Conservation (phyloP, 2,113 vertebrate genomes). For the Perca schrenkii region DNA sequence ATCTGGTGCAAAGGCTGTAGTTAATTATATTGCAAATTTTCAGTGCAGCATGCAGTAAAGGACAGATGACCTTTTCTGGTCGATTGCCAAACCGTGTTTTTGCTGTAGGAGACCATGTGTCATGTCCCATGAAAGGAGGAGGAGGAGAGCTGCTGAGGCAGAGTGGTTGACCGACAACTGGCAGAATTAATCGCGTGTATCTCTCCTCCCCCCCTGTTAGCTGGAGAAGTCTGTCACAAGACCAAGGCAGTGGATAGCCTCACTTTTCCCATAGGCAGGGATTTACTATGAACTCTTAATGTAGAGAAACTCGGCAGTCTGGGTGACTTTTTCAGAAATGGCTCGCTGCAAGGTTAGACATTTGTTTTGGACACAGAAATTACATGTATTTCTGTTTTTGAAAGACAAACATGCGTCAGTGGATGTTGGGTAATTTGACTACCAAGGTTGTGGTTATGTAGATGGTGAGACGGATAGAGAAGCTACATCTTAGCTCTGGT, state of each 20-base stretch:
- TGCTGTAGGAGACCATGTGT: slow-evolving; percentile 75
- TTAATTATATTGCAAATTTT: slow-evolving; percentile 42
- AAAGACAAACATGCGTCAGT: neutral
- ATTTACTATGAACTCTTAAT: slow-evolving; percentile 25
- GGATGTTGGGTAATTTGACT: neutral
- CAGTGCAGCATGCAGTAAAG: slow-evolving; percentile 18
- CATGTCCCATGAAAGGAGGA: slow-evolving; percentile 61
- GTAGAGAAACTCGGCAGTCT: neutral
- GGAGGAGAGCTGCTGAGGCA: slow-evolving; percentile 44
- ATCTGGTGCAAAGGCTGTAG: slow-evolving; percentile 11
- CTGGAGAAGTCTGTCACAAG: slow-evolving; percentile 75
- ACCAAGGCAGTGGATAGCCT: slow-evolving; percentile 55
- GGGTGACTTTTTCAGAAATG: neutral
- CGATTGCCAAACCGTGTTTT: slow-evolving; percentile 52
- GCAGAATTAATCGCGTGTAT: slow-evolving; percentile 57
- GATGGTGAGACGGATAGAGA: neutral
- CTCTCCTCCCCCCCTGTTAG: slow-evolving; percentile 19
- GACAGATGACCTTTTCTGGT: slow-evolving; percentile 65
- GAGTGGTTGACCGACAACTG: slow-evolving; percentile 64
- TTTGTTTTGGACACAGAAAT: slow-evolving; percentile 25
- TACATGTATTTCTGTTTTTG: neutral
- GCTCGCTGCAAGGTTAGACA: neutral
- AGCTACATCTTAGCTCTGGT: neutral
- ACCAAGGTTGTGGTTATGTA: neutral
- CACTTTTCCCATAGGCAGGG: slow-evolving; percentile 35